Base-by-base conservation (phyloP, 2,797 vertebrate genomes). In the Pelodytes ibericus region DNA sequence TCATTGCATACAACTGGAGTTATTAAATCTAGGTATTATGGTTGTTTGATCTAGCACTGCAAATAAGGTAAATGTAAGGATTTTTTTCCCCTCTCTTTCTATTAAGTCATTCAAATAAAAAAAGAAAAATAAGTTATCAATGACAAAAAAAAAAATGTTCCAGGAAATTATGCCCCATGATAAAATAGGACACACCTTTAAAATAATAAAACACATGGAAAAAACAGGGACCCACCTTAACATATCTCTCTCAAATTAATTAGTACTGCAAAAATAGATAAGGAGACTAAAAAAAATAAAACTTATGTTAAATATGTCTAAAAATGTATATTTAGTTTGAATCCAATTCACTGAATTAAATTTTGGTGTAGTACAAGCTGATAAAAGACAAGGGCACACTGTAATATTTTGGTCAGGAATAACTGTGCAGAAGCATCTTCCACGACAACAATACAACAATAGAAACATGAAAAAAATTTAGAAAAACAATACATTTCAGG, bases 201-300 rank as follows among this genome's bases (percentile, higher is more conserved):
- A 39, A 72, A 72, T n/a, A 64, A 53, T 63, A 72, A 62, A 56
- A 18, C 10, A 15, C n/a, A 71, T 64, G 67, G 66, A 76, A 62
- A 76, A 68, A 11, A 20, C 11, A 7, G 20, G 36, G 25, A 49
- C 33, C 13, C 31, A 27, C 29, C 15, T 31, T 60, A 13, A 22
- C 15, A 36, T 68, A 39, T 75, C 16, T 26, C 25, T 29, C 20
- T 30, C 2, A 4, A 29, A 41, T 24, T 62, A 24, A 36, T 20
- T 70, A 57, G 62, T 7, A 30, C 13, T 71, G 58, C 47, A 76
- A 76, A 75, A 64, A 64, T 16, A 68, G 56, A 68, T 62, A 68
- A 33, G 24, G 20, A 68, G 25, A 25, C 18, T 47, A 24, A 58
- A 66, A n/a, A 25, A 44, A 18, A 39, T 1, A 10, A 59, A 22